phyloP scores from a whole-genome alignment of 2,888 invertebrate species.

The Tuta absoluta region DNA sequence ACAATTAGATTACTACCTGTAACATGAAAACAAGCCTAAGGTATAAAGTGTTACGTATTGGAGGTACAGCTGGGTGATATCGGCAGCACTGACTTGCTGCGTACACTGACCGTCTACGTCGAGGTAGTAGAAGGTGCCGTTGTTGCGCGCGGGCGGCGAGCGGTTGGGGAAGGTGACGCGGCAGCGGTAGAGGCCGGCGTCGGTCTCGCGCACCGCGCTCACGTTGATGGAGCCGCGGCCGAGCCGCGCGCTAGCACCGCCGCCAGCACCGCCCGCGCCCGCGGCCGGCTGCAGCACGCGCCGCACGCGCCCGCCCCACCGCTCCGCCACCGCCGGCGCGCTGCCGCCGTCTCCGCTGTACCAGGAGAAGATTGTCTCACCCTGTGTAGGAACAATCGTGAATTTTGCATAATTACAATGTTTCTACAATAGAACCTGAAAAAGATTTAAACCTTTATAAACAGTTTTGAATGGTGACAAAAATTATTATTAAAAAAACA shows the following conservation, averaged over 20 bases:
- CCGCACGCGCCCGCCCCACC: conserved; percentile 47
- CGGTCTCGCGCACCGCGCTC: conserved; percentile 92
- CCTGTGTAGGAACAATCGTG: conserved; percentile 71
- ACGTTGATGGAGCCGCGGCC: conserved; percentile 90
- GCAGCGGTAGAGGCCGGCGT: conserved; percentile 96
- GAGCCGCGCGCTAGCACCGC: conserved; percentile 50
- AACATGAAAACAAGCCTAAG: conserved; percentile 29
- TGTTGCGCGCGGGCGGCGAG: conserved; percentile 90
- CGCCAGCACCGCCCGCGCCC: conserved; percentile 70
- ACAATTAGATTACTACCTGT: conserved; percentile 93
- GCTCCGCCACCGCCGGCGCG: conserved; percentile 71
- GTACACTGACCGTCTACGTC: conserved; percentile 92
- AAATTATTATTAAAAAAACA: too few species aligned
- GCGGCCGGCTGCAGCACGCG: conserved; percentile 32
- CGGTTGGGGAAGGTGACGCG: conserved; percentile 93
- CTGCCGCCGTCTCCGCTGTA: conserved; percentile 85
- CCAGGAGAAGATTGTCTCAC: conserved; percentile 90
- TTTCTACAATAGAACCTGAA: too few species aligned
- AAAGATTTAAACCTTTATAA: too few species aligned
- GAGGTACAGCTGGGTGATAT: background rate
- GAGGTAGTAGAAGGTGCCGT: conserved; percentile 94
- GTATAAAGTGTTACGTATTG: background rate
- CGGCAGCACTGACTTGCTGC: background rate
- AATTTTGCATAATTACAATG: background rate
- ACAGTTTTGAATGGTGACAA: too few species aligned